These are phyloP conservation scores for Arion vulgaris DNA, from an alignment of 1,140 invertebrate genomes.

Conservation along the genomic window DNA sequence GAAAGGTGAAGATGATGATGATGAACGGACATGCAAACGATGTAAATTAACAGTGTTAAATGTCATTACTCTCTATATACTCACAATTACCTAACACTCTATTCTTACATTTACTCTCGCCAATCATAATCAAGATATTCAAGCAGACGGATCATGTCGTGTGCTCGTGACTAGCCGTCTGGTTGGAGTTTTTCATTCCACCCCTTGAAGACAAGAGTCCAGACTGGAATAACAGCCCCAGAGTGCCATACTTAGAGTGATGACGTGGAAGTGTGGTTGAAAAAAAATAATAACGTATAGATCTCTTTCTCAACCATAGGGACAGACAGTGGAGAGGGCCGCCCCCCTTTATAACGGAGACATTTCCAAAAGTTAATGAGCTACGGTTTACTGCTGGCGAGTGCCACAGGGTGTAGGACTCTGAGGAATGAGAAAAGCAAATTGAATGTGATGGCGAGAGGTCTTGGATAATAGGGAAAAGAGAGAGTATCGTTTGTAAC, in stretches of 20 bases:
- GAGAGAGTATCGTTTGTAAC: not conserved
- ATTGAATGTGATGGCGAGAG: constrained; percentile 4
- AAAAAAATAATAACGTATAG: not conserved
- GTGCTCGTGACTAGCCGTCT: not conserved
- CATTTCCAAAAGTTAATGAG: constrained; percentile 16
- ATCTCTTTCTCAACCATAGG: not conserved
- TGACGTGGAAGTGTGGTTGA: not conserved
- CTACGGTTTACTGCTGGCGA: not conserved
- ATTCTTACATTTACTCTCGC: not conserved
- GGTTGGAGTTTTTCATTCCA: not conserved
- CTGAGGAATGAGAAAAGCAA: constrained; percentile 5
- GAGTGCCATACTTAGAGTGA: not conserved
- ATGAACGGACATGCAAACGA: too few relatives aligned
- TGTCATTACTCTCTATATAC: too few relatives aligned
- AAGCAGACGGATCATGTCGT: not conserved
- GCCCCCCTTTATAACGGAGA: not conserved
- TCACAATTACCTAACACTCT: not conserved
- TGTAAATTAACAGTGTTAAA: too few relatives aligned
- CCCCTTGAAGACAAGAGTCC: too few relatives aligned
- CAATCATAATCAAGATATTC: not conserved
- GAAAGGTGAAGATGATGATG: too few relatives aligned
- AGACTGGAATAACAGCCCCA: not conserved
- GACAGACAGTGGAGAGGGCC: not conserved
- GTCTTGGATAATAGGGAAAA: not conserved
- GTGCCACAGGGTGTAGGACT: constrained; percentile 8